A percentile compares a stretch with the other conserved stretches of the same genome.
phyloP scores from a whole-genome alignment of 2,888 invertebrate genomes.

The Piscicola geometra region DNA sequence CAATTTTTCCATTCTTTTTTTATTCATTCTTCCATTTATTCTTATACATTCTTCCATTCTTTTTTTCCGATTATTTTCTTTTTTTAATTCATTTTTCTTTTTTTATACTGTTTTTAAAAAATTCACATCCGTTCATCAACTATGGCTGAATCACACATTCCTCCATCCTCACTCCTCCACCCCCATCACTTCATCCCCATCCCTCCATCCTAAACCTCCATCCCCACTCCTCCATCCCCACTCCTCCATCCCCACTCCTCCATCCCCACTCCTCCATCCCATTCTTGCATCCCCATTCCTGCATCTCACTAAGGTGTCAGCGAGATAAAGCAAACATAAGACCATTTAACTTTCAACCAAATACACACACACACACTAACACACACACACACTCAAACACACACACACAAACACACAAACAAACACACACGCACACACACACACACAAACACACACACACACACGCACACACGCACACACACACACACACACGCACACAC shows the following conservation, averaged over 20 bases:
- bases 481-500: not conserved
- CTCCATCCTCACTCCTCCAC: not conserved
- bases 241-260: not conserved
- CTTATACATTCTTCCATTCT: too few relatives aligned
- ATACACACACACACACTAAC: not conserved
- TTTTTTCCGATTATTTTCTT: too few relatives aligned
- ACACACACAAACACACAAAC: slow-evolving; percentile 9
- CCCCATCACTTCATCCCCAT: too few relatives aligned
- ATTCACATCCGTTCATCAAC: not conserved
- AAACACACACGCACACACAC: slow-evolving; percentile 14
- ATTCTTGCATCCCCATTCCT: too few relatives aligned
- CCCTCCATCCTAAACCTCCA: not conserved
- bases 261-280: too few relatives aligned
- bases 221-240: not conserved
- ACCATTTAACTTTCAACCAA: slow-evolving; percentile 7
- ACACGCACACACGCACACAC: slow-evolving; percentile 3
- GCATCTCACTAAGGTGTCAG: slow-evolving; percentile 21
- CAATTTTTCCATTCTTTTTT: too few relatives aligned
- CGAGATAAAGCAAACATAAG: not conserved
- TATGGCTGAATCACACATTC: too few relatives aligned
- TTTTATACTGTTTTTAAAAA: too few relatives aligned
- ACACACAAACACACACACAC: slow-evolving; percentile 10
- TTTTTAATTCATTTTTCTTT: too few relatives aligned
- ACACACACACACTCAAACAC: not conserved
- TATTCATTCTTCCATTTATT: too few relatives aligned